Evolutionary conservation across 1,140 invertebrate species (phyloP), one percentile per base, ranked within the genome.

Genomic region (Cotesia chilonis): DNA sequence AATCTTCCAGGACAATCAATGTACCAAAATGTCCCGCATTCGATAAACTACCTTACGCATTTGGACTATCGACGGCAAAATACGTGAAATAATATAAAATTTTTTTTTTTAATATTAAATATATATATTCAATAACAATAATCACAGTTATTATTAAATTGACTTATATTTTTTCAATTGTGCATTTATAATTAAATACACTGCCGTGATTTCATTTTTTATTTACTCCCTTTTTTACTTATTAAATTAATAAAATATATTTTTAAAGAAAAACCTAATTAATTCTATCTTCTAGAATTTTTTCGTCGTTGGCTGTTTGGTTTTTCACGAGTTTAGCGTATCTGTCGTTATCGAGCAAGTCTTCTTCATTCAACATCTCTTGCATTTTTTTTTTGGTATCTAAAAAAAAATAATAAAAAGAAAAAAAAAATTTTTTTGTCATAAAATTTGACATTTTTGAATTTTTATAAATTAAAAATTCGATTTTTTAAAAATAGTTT

Each of bases 351-450:
- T 87, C 84, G n/a, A 82, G 76, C 7, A 88, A 74, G 80, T 90
- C 90, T 71, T 90, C 90, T 77, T 90, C 89, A 36, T 89, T 88
- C 59, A 90, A 75, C 80, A 90, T 85, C 73, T 90, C 89, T 74
- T 89, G 88, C 86, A 91, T 87, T 71, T 88, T 85, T 75, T 89
- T 88, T 79, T 91, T 91, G 72, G 72, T 91, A 89, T 68, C 89
- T 89, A 61, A 47, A 82, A 84, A 65, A 65, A 65, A 52, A 47
- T 80, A 47, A 81, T 84, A 0, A 84, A 64, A 85, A 71, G 0
- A 85, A 80, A 28, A 28, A 28, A 71, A 84, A 82, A 61, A 76
- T 76, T 3, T 84, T 75, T 47, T 28, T 17, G 17, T 17, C 0
- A 17, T 17, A 17, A 17, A 17, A 17, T 17, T 17, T 17, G 17